Percentiles rank a stretch among this genome's conserved stretches.
phyloP scores from a whole-genome alignment of 2,797 vertebrate species.

The Spea hammondii region DNA sequence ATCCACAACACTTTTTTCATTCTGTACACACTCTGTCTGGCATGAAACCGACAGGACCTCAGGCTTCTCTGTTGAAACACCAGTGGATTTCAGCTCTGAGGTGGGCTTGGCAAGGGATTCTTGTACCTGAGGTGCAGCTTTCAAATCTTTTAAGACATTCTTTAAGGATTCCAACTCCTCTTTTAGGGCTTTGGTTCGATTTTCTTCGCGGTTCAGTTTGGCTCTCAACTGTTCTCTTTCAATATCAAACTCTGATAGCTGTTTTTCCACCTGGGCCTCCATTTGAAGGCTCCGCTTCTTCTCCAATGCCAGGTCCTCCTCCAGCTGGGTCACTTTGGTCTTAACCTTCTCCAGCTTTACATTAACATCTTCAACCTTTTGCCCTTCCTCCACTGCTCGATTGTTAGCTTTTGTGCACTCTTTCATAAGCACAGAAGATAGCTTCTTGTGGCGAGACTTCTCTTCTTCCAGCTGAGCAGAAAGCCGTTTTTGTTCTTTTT shows the following conservation, averaged over 20 bases:
- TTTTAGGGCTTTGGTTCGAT: slow-evolving; percentile 78
- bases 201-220: slow-evolving; percentile 82
- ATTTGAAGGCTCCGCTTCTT: slow-evolving; percentile 73
- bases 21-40: slow-evolving; percentile 73
- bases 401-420: slow-evolving; percentile 89
- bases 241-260: slow-evolving; percentile 83
- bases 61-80: slow-evolving; percentile 60
- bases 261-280: slow-evolving; percentile 82
- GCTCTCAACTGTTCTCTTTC: slow-evolving; percentile 83
- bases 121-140: slow-evolving; percentile 54
- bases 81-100: slow-evolving; percentile 47
- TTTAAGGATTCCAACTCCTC: slow-evolving; percentile 80
- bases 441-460: slow-evolving; percentile 84
- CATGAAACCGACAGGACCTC: slow-evolving; percentile 64
- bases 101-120: slow-evolving; percentile 33
- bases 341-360: slow-evolving; percentile 79
- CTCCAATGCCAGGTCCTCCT: slow-evolving; percentile 76
- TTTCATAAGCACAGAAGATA: slow-evolving; percentile 82
- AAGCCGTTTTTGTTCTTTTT: slow-evolving; percentile 82
- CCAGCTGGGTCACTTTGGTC: slow-evolving; percentile 72
- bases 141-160: slow-evolving; percentile 66
- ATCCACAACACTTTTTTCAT: slow-evolving; percentile 53
- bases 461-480: slow-evolving; percentile 84
- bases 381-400: slow-evolving; percentile 86
- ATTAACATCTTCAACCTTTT: slow-evolving; percentile 78